phyloP scores from a whole-genome alignment of 2,797 vertebrate species.

The Hydrolagus colliei region DNA sequence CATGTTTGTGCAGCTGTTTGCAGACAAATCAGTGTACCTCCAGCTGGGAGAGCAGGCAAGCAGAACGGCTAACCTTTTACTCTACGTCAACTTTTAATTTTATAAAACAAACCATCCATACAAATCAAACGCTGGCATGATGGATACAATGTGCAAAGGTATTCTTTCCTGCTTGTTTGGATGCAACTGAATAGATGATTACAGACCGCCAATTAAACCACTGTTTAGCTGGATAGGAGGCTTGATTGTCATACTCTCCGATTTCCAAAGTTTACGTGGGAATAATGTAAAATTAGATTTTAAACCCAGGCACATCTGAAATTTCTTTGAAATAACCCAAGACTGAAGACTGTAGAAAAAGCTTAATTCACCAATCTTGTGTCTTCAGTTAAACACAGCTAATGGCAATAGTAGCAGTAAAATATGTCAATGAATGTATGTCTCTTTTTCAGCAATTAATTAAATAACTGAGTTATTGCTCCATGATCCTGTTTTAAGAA shows the following conservation, averaged over 20 bases:
- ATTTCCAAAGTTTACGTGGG: background rate
- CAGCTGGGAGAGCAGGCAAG: background rate
- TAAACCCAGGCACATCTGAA: slow-evolving; percentile 1
- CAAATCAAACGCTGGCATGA: background rate
- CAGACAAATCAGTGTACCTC: background rate
- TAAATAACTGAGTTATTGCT: background rate
- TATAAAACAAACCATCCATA: background rate
- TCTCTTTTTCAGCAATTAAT: background rate
- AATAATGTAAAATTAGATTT: background rate
- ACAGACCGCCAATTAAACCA: background rate
- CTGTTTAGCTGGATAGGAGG: background rate
- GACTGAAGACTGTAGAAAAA: background rate
- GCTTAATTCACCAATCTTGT: background rate
- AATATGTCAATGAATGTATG: background rate
- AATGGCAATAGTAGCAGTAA: background rate
- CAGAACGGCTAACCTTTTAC: background rate
- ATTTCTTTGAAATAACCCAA: background rate
- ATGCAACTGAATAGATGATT: background rate
- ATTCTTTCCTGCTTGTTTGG: background rate
- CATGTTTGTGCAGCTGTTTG: background rate
- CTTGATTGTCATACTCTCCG: background rate
- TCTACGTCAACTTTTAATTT: background rate
- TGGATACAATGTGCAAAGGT: background rate
- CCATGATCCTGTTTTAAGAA: background rate
- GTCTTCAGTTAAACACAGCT: background rate